Base-by-base conservation (phyloP, 1,140 invertebrate species). In the Seison nebaliae region DNA sequence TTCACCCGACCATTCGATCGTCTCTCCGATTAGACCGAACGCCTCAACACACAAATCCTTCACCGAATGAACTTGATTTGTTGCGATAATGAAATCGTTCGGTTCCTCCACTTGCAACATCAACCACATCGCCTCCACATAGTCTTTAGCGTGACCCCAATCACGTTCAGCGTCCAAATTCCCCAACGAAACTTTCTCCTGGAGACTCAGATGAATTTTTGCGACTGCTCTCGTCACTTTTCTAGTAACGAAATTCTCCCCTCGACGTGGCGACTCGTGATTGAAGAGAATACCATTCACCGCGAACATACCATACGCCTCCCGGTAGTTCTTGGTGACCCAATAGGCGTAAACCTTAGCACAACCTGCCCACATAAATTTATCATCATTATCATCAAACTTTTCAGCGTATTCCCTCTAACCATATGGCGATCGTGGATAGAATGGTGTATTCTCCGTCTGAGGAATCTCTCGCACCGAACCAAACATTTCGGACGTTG, bases 381-480 rank as follows among this genome's bases (percentile, higher is more conserved):
- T 37, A n/a, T 21, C 2, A 20, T 17, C 22, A 16, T n/a, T 37
- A 36, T 21, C 5, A 36, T 19, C 17, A 36, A 8, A 17, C 26
- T 18, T 24, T 2, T 15, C 7, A 17, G 36, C 5, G 24, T 36
- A 1, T 32, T 29, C 36, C 19, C 16, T 24, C 49, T 46, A 65
- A 93, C 86, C 91, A 67, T 98, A 98, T 8, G 91, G 91, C n/a
- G 86, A 96, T 50, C 86, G 64, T 5, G 91, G 91, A 64, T 94
- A 94, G 58, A 98, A 98, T 3, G 86, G 86, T 4, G 91, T 98
- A 26, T 74, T 84, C 62, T 98, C 91, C 52, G 68, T 86, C 54
- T 98, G 91, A 3, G 91, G 88, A 32, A 78, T 74, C 63, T 96
- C 79, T 31, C 73, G 70, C 2, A 88, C 84, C 63, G 84, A 84